Evolutionary conservation across 2,113 vertebrate genomes (phyloP).

Genomic region (Murina feae): DNA sequence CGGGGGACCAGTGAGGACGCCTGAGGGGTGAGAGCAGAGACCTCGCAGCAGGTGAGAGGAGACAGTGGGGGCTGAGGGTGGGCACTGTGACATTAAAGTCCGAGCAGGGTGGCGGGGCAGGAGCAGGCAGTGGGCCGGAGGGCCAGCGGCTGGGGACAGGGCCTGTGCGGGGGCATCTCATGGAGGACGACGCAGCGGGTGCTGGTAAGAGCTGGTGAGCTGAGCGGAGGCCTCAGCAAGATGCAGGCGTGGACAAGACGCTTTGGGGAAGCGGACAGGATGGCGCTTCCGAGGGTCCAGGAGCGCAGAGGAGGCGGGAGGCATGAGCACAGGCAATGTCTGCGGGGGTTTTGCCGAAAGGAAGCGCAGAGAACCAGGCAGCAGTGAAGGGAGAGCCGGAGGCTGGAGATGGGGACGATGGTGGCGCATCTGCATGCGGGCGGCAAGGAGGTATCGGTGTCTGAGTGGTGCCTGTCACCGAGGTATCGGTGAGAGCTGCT

Average conservation of each 20-base stretch:
- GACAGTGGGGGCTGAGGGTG: rapidly evolving
- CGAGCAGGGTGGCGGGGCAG: not conserved
- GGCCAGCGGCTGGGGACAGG: rapidly evolving
- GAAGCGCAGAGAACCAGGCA: no score
- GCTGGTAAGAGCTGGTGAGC: not conserved
- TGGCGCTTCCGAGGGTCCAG: not conserved
- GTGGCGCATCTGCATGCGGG: rapidly evolving
- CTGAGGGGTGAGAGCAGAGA: not conserved
- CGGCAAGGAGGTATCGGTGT: not conserved
- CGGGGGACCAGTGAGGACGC: not conserved
- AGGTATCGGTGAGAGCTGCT: not conserved
- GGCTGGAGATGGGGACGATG: no score
- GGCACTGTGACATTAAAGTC: not conserved
- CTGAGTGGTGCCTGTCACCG: no score
- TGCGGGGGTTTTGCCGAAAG: no score
- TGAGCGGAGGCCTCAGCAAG: not conserved
- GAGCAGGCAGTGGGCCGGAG: not conserved
- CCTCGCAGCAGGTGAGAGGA: not conserved
- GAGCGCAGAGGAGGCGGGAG: not conserved
- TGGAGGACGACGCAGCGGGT: not conserved
- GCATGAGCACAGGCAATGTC: no score
- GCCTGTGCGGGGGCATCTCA: not conserved
- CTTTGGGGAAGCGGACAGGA: not conserved
- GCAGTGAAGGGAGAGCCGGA: no score
- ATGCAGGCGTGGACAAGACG: not conserved